phyloP scores from a whole-genome alignment of 2,797 vertebrate species.

The Kryptolebias ocellatus region DNA sequence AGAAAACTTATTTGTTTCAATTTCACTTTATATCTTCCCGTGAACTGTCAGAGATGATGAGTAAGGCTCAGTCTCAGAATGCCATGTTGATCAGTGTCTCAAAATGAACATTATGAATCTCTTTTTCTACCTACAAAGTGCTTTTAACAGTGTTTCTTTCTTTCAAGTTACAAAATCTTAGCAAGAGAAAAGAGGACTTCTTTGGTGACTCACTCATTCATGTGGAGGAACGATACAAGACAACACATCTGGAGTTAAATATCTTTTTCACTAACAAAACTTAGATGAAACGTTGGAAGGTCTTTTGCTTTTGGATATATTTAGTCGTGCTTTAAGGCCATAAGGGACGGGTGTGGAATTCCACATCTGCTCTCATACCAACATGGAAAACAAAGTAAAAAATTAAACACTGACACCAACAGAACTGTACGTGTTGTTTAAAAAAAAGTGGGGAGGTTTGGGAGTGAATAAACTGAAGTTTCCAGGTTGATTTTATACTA shows the following conservation, averaged over 20 bases:
- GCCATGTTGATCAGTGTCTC: constrained; percentile 46
- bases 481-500: constrained; percentile 36
- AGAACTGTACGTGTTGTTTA: constrained; percentile 63
- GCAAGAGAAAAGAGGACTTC: constrained; percentile 57
- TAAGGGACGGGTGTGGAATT: constrained; percentile 53
- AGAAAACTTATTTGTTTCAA: no score
- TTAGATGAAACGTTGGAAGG: constrained; percentile 29
- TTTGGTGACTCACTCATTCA: constrained; percentile 45
- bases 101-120: constrained; percentile 53
- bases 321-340: constrained; percentile 66
- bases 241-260: no score
- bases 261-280: constrained; percentile 17
- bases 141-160: constrained; percentile 65
- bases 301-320: constrained; percentile 36
- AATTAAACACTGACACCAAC: constrained; percentile 35
- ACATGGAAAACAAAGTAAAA: constrained; percentile 23
- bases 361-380: constrained; percentile 31
- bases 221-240: not conserved
- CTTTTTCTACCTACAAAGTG: constrained; percentile 72
- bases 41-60: constrained; percentile 78
- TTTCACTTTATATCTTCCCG: no score
- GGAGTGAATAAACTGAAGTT: constrained; percentile 38
- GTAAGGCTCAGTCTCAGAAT: constrained; percentile 54
- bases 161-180: constrained; percentile 38
- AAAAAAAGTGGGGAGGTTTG: constrained; percentile 53